These are phyloP conservation scores for Tychaedon coryphoeus DNA, from an alignment of 2,113 vertebrate species.

Conservation along the genomic window DNA sequence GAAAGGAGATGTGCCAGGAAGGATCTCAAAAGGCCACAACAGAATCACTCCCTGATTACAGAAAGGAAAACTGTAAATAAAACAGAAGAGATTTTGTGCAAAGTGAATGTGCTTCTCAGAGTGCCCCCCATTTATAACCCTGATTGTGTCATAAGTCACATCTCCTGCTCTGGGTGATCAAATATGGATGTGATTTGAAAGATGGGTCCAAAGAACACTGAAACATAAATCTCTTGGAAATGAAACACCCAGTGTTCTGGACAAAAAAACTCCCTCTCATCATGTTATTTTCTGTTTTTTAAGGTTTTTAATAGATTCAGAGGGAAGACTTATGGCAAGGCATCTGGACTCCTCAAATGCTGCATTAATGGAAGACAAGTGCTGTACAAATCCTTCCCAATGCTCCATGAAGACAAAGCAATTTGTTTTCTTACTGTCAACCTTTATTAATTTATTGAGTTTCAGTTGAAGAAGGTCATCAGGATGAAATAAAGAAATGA, in stretches of 20 bases:
- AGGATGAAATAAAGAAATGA: conserved; percentile 5
- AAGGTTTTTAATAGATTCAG: background rate
- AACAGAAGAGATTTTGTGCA: background rate
- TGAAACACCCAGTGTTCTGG: background rate
- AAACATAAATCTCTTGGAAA: conserved; percentile 32
- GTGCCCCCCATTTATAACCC: conserved; percentile 45
- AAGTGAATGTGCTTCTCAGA: conserved; percentile 24
- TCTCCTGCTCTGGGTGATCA: conserved; percentile 17
- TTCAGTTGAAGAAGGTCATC: conserved; percentile 31
- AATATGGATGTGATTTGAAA: conserved; percentile 65
- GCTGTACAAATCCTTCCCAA: conserved; percentile 22
- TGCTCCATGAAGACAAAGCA: background rate
- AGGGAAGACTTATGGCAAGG: conserved; percentile 6
- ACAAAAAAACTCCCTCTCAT: background rate
- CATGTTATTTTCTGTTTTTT: background rate
- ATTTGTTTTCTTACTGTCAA: conserved; percentile 34
- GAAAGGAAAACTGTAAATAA: conserved; percentile 12
- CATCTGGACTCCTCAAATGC: conserved; percentile 27
- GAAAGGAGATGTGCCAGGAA: background rate
- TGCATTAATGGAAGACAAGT: conserved; percentile 24
- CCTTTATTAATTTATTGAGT: conserved; percentile 34
- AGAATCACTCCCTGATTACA: background rate
- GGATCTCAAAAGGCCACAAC: background rate
- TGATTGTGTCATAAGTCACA: conserved; percentile 69
- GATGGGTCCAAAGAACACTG: conserved; percentile 46